Conservation (phyloP, 2,113 vertebrate genomes). For the Phylloscopus trochiloides region DNA sequence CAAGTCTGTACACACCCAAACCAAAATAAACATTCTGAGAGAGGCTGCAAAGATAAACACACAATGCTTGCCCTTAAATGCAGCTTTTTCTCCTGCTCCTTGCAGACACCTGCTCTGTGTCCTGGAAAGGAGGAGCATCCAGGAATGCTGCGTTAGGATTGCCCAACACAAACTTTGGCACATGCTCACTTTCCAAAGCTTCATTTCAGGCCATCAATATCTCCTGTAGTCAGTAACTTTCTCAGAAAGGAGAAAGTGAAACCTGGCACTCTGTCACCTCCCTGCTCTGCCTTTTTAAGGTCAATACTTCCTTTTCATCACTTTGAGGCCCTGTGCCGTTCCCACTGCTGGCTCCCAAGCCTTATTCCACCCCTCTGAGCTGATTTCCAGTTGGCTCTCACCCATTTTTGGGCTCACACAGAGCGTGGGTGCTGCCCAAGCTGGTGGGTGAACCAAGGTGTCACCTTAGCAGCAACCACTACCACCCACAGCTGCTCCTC, state of each 20-base stretch:
- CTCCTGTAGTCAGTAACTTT: background rate
- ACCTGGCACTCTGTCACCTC: background rate
- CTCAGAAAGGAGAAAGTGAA: background rate
- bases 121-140: background rate
- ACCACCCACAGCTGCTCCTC: background rate
- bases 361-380: background rate
- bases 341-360: background rate
- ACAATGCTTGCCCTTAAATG: background rate
- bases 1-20: background rate
- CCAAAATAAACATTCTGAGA: background rate
- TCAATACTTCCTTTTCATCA: background rate
- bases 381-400: background rate
- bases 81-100: background rate
- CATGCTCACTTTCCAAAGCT: background rate
- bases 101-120: background rate
- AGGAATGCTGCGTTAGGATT: background rate
- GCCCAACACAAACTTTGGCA: background rate
- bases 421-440: background rate
- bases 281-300: background rate
- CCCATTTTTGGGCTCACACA: background rate
- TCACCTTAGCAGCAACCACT: background rate
- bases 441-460: background rate
- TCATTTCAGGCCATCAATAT: background rate
- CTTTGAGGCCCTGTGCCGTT: fast-evolving
- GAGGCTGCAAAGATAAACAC: background rate